Evolutionary conservation across 2,113 vertebrate genomes (phyloP).

Genomic region (Bagarius yarrelli): DNA sequence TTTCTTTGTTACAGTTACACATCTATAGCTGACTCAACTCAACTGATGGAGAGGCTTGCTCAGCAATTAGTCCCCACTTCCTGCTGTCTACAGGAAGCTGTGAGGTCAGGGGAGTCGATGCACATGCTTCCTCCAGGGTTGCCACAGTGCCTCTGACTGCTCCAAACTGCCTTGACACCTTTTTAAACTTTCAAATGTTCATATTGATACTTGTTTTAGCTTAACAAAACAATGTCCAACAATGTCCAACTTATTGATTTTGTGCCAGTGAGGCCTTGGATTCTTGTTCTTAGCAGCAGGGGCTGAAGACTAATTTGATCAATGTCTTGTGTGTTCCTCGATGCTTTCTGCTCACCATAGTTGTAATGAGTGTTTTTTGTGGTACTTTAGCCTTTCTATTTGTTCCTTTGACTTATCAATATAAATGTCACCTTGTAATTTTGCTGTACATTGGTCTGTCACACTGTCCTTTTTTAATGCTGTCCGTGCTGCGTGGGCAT

Average conservation of each 20-base stretch:
- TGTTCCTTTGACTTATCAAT: too few species aligned
- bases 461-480: slow-evolving; percentile 5
- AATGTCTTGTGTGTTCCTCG: neutral
- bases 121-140: slow-evolving; percentile 90
- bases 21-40: neutral
- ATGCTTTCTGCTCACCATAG: neutral
- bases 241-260: neutral
- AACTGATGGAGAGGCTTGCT: slow-evolving; percentile 27
- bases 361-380: neutral
- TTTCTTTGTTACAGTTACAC: neutral
- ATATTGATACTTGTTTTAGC: slow-evolving; percentile 94
- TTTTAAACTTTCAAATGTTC: slow-evolving; percentile 87
- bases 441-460: neutral
- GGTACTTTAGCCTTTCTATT: neutral
- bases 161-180: slow-evolving; percentile 86
- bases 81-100: slow-evolving; percentile 36
- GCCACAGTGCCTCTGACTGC: slow-evolving; percentile 83
- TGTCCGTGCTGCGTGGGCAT: slow-evolving; percentile 54
- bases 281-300: neutral
- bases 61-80: slow-evolving; percentile 42
- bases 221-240: slow-evolving; percentile 52
- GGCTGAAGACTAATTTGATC: neutral
- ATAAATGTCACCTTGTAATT: neutral
- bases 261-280: neutral
- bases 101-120: slow-evolving; percentile 56